Evolutionary conservation across 2,888 invertebrate species (phyloP).

Genomic region (Apamea sordens): DNA sequence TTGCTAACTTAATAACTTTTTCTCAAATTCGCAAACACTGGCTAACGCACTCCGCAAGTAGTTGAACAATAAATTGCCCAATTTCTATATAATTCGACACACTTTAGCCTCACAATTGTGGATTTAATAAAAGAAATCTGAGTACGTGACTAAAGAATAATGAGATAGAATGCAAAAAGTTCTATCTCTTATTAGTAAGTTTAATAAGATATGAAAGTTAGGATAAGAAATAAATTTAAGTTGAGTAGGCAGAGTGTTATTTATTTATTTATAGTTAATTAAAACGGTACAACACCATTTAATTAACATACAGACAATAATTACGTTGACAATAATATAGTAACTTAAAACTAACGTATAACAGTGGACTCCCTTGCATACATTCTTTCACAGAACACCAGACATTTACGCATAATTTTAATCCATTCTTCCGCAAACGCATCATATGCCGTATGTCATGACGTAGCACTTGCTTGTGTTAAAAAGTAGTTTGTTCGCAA

Average conservation of each 20-base stretch:
- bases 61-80: conserved; percentile 59
- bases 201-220: conserved; percentile 39
- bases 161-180: conserved; percentile 33
- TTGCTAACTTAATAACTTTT: conserved; percentile 53
- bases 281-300: not conserved
- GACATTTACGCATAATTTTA: no score
- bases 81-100: conserved; percentile 52
- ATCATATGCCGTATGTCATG: no score
- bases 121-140: conserved; percentile 49
- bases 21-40: conserved; percentile 55
- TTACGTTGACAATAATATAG: no score
- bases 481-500: no score
- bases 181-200: conserved; percentile 23
- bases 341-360: no score
- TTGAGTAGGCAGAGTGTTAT: not conserved
- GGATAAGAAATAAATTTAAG: conserved; percentile 16
- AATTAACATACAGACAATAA: not conserved
- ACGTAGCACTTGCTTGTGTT: no score
- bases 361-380: no score
- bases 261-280: not conserved
- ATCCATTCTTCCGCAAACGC: no score
- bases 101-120: conserved; percentile 41
- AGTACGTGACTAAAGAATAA: conserved; percentile 42
- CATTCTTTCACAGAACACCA: no score
- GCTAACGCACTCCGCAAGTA: conserved; percentile 47